Base-by-base conservation (phyloP, 1,140 invertebrate species). In the Mercenaria mercenaria region DNA sequence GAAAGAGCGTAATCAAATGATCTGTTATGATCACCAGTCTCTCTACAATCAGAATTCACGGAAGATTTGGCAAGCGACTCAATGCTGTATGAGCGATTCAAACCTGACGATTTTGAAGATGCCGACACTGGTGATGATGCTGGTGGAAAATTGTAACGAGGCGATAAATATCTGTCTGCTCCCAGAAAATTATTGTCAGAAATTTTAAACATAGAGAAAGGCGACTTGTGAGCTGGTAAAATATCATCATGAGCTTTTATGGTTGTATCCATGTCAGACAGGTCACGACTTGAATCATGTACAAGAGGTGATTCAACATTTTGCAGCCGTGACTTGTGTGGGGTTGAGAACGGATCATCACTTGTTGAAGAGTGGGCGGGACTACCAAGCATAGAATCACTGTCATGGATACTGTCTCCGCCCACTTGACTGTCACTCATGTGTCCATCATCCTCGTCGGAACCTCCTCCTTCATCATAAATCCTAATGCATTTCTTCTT, bases 401-500 rank as follows among this genome's bases (percentile, higher is more conserved):
- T 92, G 84, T 93, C 91, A 79, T 89, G 90, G 34, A 84, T 69
- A 72, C 85, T 86, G 88, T 91, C 91, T 43, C 50, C 90, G 34
- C 81, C 83, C 69, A 77, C 76, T 18, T 85, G 50, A 41, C 86
- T 90, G 83, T 92, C 91, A 90, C 90, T 91, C 72, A 88, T 82
- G 32, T 97, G 95, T 93, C 98, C 98, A 91, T 98, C 98, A 94
- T 98, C 97, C 86, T 97, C 97, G 91, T 97, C 97, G 3, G 79
- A 59, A 41, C 69, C 76, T 56, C 72, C 84, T 56, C 98, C 98
- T 92, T 97, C 97, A 93, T 97, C 97, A 52, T 97, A 97, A 96
- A 99, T 99, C 91, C 98, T 98, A 96, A 99, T 98, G 97, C 99
- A 99, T 97, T 99, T 99, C 97, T 99, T 99, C 97, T 99, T 99